Evolutionary conservation across 2,888 invertebrate species (phyloP), one percentile per base, ranked within the genome.

Genomic region (Enchytraeus crypticus): DNA sequence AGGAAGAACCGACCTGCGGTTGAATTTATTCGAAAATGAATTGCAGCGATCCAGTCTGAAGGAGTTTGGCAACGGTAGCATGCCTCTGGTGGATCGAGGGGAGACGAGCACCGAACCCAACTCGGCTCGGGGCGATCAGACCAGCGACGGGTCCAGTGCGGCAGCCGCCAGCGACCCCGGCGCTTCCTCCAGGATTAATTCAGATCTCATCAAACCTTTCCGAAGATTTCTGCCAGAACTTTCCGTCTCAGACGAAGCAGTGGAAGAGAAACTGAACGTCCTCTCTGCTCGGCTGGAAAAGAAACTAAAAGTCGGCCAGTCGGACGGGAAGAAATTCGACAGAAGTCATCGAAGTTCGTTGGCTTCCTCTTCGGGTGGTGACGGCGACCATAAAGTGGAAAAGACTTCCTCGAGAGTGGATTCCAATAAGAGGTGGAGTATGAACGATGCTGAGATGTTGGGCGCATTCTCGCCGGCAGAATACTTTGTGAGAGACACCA

Each of bases 151-250:
- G 38, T 18, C 18, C 11, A 38, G 38, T 38, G 18, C 38, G 11
- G 18, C 38, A 8, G 38, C 38, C 11, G 8, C 11, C 38, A 38
- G 38, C 38, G 38, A 38, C 18, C 38, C 38, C 8, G 38, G 38
- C 8, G 38, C 38, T 14, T 18, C 38, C 8, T 14, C 38, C 18
- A 18, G 38, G 11, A 14, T 18, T 18, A 38, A 14, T 8, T 18
- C 38, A 8, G 18, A 18, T 14, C 38, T 38, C 18, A 38, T 38
- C 11, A 38, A 38, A 38, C 38, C 38, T 18, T 14, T 38, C 38
- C 32, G 55, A 38, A n/a, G 57, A 21, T 57, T 27, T 5, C 57
- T 57, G 21, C 57, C 57, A n/a, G 29, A 57, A n/a, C 57, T 57
- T 29, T 18, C 21, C 46, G 29, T 57, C 21, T 45, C 57, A 3